Evolutionary conservation across 1,140 invertebrate genomes (phyloP).

Genomic region (Dendrolimus kikuchii): DNA sequence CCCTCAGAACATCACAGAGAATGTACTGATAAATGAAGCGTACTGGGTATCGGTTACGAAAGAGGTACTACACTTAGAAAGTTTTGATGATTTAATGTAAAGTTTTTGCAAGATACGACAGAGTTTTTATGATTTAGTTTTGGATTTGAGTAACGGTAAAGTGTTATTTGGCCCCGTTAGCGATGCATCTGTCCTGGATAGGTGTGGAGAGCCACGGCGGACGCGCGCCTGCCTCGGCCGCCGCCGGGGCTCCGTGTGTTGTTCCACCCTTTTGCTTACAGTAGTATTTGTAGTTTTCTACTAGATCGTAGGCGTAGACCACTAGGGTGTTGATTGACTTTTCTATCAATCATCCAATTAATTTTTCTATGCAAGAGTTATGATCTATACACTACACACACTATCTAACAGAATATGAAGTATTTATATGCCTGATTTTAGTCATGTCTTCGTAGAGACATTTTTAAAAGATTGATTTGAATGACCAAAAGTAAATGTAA

Average conservation of each 20-base stretch:
- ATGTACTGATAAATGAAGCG: slow-evolving; percentile 93
- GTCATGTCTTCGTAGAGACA: slow-evolving; percentile 69
- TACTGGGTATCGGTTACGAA: slow-evolving; percentile 91
- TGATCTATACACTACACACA: slow-evolving; percentile 60
- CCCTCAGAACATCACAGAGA: slow-evolving; percentile 92
- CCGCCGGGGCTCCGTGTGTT: slow-evolving; percentile 41
- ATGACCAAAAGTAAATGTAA: slow-evolving; percentile 64
- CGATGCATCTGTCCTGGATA: slow-evolving; percentile 72
- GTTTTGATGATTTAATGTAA: slow-evolving; percentile 71
- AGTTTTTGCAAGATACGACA: slow-evolving; percentile 70
- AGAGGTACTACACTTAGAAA: slow-evolving; percentile 85
- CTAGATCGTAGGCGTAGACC: slow-evolving; percentile 69
- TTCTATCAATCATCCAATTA: slow-evolving; percentile 65
- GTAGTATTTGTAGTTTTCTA: slow-evolving; percentile 63
- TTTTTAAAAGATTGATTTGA: slow-evolving; percentile 58
- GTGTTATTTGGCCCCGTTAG: slow-evolving; percentile 71
- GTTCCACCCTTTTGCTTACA: slow-evolving; percentile 65
- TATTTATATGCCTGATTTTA: slow-evolving; percentile 64
- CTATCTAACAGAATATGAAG: slow-evolving; percentile 46
- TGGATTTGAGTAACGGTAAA: slow-evolving; percentile 70
- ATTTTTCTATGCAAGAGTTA: slow-evolving; percentile 68
- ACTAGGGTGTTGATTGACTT: slow-evolving; percentile 69
- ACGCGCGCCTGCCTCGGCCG: slow-evolving; percentile 33
- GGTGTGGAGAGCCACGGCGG: slow-evolving; percentile 33
- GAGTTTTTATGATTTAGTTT: slow-evolving; percentile 71